phyloP scores from a whole-genome alignment of 2,888 invertebrate species.

The Drosophila putrida region DNA sequence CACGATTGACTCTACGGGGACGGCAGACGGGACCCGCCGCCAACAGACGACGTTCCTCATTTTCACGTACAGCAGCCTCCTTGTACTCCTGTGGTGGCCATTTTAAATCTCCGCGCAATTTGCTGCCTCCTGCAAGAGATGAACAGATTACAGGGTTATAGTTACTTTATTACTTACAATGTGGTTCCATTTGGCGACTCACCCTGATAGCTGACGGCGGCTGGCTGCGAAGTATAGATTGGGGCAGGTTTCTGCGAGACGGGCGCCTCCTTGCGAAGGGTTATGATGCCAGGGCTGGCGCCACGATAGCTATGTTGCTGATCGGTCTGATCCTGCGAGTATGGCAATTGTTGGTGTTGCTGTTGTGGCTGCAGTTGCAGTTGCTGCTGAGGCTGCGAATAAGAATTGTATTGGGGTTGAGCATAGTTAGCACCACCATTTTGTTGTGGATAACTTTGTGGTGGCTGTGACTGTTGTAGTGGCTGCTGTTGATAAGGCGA shows the following conservation, averaged over 20 bases:
- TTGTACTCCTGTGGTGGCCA: constrained; percentile 94
- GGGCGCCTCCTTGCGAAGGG: constrained; percentile 90
- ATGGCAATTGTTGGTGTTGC: constrained; percentile 52
- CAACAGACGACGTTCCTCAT: constrained; percentile 89
- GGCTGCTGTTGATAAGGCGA: constrained; percentile 70
- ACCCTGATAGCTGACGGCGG: constrained; percentile 90
- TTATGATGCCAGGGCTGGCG: constrained; percentile 86
- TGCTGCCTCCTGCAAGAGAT: constrained; percentile 88
- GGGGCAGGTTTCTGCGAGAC: constrained; percentile 91
- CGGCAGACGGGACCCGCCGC: constrained; percentile 91
- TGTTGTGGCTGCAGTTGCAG: constrained; percentile 54
- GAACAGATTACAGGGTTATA: not conserved
- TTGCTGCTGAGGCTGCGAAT: constrained; percentile 83
- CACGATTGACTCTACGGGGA: constrained; percentile 89
- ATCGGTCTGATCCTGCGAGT: constrained; percentile 81
- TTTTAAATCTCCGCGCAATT: constrained; percentile 94
- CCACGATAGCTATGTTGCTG: constrained; percentile 78
- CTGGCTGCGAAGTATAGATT: constrained; percentile 92
- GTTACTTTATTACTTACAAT: not conserved
- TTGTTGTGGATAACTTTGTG: constrained; percentile 78
- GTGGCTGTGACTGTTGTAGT: constrained; percentile 71
- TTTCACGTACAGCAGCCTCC: constrained; percentile 90
- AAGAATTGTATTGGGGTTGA: constrained; percentile 84
- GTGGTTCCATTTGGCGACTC: constrained; percentile 21
- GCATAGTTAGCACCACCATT: constrained; percentile 77